Percentiles rank a stretch among this genome's conserved stretches.
Evolutionary conservation across 2,888 invertebrate genomes (phyloP).

Genomic region (Lasiommata megera): DNA sequence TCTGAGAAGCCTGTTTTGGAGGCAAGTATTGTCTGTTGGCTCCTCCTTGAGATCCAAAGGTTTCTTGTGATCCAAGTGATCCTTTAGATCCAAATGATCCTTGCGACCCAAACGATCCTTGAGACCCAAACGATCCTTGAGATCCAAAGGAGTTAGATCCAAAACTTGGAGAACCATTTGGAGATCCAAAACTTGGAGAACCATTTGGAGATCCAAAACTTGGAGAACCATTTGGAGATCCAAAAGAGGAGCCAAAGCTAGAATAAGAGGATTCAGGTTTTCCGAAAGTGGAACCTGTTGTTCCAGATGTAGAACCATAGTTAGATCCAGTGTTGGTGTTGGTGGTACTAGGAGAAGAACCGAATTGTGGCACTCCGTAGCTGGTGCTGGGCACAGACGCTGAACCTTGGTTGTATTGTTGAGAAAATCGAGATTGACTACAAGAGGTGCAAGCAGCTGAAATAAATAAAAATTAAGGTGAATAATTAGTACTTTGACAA

Average conservation of each 20-base stretch:
- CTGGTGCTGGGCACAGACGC: constrained; percentile 39
- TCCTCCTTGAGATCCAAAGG: constrained; percentile 37
- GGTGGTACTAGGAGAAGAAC: constrained; percentile 12
- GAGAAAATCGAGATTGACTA: constrained; percentile 24
- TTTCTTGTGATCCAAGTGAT: constrained; percentile 14
- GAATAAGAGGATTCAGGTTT: constrained; percentile 7
- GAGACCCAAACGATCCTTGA: background rate
- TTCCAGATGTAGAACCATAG: constrained; percentile 5
- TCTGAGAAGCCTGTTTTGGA: constrained; percentile 50
- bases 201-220: constrained; percentile 19
- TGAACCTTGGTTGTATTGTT: constrained; percentile 33
- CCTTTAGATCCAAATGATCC: constrained; percentile 32
- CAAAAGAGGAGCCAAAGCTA: constrained; percentile 15
- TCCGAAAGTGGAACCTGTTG: background rate
- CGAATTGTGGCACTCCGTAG: constrained; percentile 39
- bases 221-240: constrained; percentile 14
- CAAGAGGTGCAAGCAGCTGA: constrained; percentile 30
- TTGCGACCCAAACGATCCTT: constrained; percentile 4
- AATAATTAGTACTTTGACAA: too few species aligned
- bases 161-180: constrained; percentile 12
- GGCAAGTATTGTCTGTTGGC: constrained; percentile 63
- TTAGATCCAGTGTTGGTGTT: constrained; percentile 13
- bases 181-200: constrained; percentile 23
- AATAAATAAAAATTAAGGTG: too few species aligned
- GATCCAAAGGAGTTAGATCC: constrained; percentile 23